Evolutionary conservation across 2,888 invertebrate species (phyloP).

Genomic region (Malacosoma neustria): DNA sequence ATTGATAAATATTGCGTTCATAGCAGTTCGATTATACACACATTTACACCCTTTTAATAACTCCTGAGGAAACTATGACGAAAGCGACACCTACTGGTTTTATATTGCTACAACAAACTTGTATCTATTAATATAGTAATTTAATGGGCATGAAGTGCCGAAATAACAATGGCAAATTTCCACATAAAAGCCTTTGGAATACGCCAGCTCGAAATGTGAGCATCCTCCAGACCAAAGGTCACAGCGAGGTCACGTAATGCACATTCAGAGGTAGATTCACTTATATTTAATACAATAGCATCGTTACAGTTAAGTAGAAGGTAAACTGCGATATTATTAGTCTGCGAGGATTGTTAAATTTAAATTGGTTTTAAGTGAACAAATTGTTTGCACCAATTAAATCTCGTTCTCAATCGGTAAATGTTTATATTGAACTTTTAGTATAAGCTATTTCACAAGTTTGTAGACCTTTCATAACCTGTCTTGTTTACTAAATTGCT

Average conservation of each 20-base stretch:
- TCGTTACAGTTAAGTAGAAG: conserved; percentile 44
- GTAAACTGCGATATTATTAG: conserved; percentile 26
- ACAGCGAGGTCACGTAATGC: conserved; percentile 43
- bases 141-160: conserved; percentile 14
- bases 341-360: conserved; percentile 19
- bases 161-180: conserved; percentile 37
- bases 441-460: not conserved
- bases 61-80: not conserved
- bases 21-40: not conserved
- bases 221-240: conserved; percentile 59
- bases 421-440: not conserved
- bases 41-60: not conserved
- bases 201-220: conserved; percentile 54
- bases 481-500: not conserved
- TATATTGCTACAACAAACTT: not conserved
- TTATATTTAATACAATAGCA: conserved; percentile 30
- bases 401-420: conserved; percentile 1
- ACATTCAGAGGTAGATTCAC: conserved; percentile 26
- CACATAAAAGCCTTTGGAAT: conserved; percentile 43
- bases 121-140: conserved; percentile 12
- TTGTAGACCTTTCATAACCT: not conserved
- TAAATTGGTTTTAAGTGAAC: conserved; percentile 28
- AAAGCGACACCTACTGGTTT: conserved; percentile 2
- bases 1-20: too few species aligned
- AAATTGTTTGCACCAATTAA: conserved; percentile 11